Percentiles rank a stretch among this genome's conserved stretches.
Conservation (phyloP, 1,140 invertebrate species). For the Drosophila obscura region DNA sequence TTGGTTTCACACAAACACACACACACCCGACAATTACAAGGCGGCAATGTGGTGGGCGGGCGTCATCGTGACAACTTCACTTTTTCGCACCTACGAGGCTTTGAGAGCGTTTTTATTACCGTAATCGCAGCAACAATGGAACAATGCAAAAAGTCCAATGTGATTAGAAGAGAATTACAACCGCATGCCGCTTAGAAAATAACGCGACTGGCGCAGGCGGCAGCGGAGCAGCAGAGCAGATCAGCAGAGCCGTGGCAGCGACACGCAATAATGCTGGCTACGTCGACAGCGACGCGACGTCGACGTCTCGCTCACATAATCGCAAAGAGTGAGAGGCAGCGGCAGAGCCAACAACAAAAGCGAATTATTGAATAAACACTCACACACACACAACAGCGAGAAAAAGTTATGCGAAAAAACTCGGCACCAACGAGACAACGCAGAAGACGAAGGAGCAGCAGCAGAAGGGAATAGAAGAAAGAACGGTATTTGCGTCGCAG, state of each 20-base stretch:
- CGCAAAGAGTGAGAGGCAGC: constrained; percentile 57
- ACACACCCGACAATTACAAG: constrained; percentile 64
- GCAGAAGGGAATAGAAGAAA: constrained; percentile 27
- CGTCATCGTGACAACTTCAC: constrained; percentile 50
- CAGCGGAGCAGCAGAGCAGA: constrained; percentile 18
- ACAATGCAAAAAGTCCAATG: constrained; percentile 64
- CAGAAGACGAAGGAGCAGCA: constrained; percentile 28
- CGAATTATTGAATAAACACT: constrained; percentile 79
- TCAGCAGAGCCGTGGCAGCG: constrained; percentile 28
- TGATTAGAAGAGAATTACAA: constrained; percentile 80
- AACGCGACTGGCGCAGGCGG: constrained; percentile 63
- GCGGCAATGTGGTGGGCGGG: constrained; percentile 32
- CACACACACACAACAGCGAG: constrained; percentile 42
- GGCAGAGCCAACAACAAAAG: constrained; percentile 36
- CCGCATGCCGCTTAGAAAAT: constrained; percentile 83
- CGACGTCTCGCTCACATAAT: constrained; percentile 59
- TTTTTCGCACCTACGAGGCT: constrained; percentile 28
- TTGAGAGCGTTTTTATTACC: constrained; percentile 27
- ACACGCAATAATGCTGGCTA: constrained; percentile 60
- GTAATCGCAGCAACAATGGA: constrained; percentile 44
- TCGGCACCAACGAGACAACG: constrained; percentile 9
- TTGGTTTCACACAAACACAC: constrained; percentile 26
- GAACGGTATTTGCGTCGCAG: constrained; percentile 80
- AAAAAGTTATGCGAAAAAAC: constrained; percentile 70
- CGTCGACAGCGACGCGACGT: constrained; percentile 28